phyloP scores from a whole-genome alignment of 2,888 invertebrate genomes.

The Hofmannophila pseudospretella region DNA sequence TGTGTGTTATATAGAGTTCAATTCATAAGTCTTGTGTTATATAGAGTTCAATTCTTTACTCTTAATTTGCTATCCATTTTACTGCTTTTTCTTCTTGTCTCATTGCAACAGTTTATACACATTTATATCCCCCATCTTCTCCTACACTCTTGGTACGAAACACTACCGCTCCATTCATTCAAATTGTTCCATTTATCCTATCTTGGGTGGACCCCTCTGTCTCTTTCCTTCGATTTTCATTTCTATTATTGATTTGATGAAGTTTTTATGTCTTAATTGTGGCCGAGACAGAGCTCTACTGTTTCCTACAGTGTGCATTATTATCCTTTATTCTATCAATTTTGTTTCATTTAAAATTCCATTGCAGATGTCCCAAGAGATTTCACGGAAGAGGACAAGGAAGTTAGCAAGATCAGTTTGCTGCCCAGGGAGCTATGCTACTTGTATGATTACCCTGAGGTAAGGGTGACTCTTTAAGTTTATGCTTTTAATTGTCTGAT shows the following conservation, averaged over 20 bases:
- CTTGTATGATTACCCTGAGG: slow-evolving; percentile 34
- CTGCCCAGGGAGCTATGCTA: slow-evolving; percentile 50
- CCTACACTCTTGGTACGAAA: too few species aligned
- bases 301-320: too few species aligned
- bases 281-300: neutral
- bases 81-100: too few species aligned
- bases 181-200: neutral
- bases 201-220: too few species aligned
- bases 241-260: neutral
- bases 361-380: slow-evolving; percentile 57
- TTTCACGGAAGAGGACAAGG: slow-evolving; percentile 56
- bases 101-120: too few species aligned
- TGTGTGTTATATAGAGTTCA: too few species aligned
- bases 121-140: too few species aligned
- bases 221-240: neutral
- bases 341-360: neutral
- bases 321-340: slow-evolving; percentile 2
- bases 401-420: slow-evolving; percentile 30
- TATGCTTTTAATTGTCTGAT: neutral
- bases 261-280: neutral
- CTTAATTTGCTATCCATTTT: too few species aligned
- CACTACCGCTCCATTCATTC: too few species aligned
- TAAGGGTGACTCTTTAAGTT: too few species aligned
- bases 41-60: too few species aligned
- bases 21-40: too few species aligned